These are phyloP conservation scores for Sorex maritimensis DNA, from an alignment of 2,797 vertebrate genomes.

Conservation along the genomic window DNA sequence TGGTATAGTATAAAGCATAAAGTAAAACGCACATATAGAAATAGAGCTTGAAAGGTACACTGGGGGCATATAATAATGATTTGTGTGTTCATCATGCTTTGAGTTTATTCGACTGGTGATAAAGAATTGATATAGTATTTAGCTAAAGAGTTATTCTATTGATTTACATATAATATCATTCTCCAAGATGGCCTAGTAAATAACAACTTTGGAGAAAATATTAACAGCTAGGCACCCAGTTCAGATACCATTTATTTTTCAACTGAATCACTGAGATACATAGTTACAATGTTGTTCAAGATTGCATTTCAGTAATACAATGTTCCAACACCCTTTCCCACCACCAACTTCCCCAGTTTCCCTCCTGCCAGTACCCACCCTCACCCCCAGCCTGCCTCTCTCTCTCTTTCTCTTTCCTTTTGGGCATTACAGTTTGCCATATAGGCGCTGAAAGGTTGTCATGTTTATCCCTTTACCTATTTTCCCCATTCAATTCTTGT, in stretches of 20 bases:
- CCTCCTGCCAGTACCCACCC: no score
- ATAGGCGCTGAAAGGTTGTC: no score
- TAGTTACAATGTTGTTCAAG: no score
- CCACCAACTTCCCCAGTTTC: no score
- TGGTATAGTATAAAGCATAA: not conserved
- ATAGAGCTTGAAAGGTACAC: not conserved
- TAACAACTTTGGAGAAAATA: not conserved
- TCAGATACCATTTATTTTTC: not conserved
- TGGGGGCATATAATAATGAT: not conserved
- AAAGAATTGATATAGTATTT: not conserved
- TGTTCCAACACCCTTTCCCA: no score
- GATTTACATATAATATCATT: constrained; percentile 6
- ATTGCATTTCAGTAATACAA: no score
- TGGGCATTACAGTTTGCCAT: no score
- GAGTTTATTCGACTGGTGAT: not conserved
- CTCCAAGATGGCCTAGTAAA: not conserved
- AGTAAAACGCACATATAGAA: not conserved
- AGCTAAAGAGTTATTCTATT: not conserved
- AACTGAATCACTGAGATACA: no score
- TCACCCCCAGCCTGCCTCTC: no score
- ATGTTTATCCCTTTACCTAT: no score
- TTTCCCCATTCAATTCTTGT: no score
- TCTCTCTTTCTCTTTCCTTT: no score
- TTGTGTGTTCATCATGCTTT: not conserved
- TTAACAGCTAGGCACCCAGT: not conserved